Conservation (phyloP, 2,113 vertebrate genomes). For the Lanius ludovicianus region DNA sequence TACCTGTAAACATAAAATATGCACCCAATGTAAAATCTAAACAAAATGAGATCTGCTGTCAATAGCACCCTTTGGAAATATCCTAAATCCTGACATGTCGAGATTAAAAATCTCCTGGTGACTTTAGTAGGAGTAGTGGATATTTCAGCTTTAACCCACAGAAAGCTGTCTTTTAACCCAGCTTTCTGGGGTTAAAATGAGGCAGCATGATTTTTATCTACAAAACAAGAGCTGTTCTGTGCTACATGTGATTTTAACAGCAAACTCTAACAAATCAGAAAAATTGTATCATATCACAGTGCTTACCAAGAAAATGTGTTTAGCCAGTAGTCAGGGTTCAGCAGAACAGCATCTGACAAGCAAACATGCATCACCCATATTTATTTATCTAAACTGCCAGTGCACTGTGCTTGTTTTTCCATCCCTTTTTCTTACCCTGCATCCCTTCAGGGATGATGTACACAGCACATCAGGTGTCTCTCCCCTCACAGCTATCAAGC, state of each 20-base stretch:
- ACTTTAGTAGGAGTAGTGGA: neutral
- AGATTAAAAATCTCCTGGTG: neutral
- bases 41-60: neutral
- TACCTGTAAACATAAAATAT: neutral
- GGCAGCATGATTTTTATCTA: neutral
- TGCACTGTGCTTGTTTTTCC: neutral
- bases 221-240: neutral
- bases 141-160: neutral
- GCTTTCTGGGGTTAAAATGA: neutral
- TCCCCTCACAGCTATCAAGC: neutral
- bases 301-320: constrained; percentile 4
- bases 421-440: neutral
- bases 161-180: too few relatives aligned
- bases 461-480: constrained; percentile 3
- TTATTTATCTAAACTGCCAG: constrained; percentile 22
- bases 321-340: neutral
- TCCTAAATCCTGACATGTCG: neutral
- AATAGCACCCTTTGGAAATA: neutral
- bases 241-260: neutral
- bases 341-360: constrained; percentile 14
- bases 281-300: neutral
- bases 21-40: neutral
- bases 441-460: neutral
- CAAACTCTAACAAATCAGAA: constrained; percentile 18
- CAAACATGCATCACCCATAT: neutral